Evolutionary conservation across 2,888 invertebrate species (phyloP), one percentile per base, ranked within the genome.

Genomic region (Magallana nippona): DNA sequence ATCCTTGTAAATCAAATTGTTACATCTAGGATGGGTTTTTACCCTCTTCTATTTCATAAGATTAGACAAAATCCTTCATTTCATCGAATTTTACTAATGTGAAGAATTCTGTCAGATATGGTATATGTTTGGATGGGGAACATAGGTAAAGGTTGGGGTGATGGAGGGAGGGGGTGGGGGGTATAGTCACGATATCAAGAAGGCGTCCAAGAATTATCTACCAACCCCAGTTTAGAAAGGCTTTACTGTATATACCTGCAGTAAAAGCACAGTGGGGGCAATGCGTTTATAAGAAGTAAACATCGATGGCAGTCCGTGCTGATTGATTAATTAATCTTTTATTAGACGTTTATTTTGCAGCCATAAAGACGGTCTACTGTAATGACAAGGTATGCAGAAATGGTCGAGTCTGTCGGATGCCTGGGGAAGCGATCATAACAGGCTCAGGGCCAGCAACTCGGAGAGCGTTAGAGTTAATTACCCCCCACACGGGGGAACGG

Each of bases 341-440:
- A 71, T 71, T 22, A 71, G 27, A 27, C 71, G 22, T 71, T 71
- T 71, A 32, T 71, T 71, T 71, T 71, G 32, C 27, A 22, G 8
- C 32, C 27, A 71, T 71, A 27, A 13, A 71, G 71, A 71, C 11
- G 22, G 32, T 27, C 71, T 15, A 11, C 32, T 2, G 15, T 32
- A 15, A 71, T 71, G 71, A 71, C 71, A 32, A 22, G 71, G 71
- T 71, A 71, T 27, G 27, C 71, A 71, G 13, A 27, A 32, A 71
- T 71, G 27, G 27, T 22, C 71, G 27, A 22, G 71, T 10, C 13
- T 71, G 71, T 71, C 27, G 27, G 71, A 2, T 32, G 22, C 71
- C 71, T 27, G 32, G 32, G 71, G 71, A 27, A 32, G 15, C 11
- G 27, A 71, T 22, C 15, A 71, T 71, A 27, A 71, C 27, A 19